A percentile compares a stretch with the other conserved stretches of the same genome.
Evolutionary conservation across 2,888 invertebrate species (phyloP).

Genomic region (Brachypalpus laphriformis): DNA sequence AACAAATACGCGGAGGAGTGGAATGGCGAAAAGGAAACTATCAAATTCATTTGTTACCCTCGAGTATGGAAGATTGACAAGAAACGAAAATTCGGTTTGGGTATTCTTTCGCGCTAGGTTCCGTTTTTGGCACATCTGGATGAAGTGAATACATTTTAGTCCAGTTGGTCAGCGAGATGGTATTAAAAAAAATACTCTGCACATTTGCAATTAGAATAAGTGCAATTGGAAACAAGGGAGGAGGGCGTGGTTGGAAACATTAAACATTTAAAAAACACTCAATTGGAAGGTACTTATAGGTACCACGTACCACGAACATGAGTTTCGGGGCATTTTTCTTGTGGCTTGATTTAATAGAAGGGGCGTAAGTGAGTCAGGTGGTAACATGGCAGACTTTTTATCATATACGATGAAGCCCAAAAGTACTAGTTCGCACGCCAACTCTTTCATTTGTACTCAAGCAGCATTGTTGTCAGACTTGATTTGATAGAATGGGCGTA

Average conservation of each 20-base stretch:
- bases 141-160: slow-evolving; percentile 48
- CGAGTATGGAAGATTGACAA: slow-evolving; percentile 54
- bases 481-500: no score
- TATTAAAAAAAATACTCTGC: not conserved
- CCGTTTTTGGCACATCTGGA: slow-evolving; percentile 62
- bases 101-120: slow-evolving; percentile 43
- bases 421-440: not conserved
- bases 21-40: slow-evolving; percentile 11
- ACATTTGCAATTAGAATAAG: slow-evolving; percentile 57
- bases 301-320: not conserved
- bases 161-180: slow-evolving; percentile 47
- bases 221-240: slow-evolving; percentile 41
- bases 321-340: not conserved
- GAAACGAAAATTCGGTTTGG: slow-evolving; percentile 28
- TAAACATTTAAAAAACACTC: not conserved
- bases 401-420: not conserved
- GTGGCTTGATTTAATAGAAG: not conserved
- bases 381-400: not conserved
- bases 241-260: slow-evolving; percentile 31
- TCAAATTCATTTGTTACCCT: slow-evolving; percentile 62
- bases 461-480: no score
- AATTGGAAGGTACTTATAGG: slow-evolving; percentile 14
- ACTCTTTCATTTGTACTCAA: not conserved
- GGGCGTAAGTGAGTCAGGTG: slow-evolving; percentile 16
- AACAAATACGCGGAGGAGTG: slow-evolving; percentile 21